Evolutionary conservation across 1,140 invertebrate genomes (phyloP).

Genomic region (Sweltsa coloradensis): DNA sequence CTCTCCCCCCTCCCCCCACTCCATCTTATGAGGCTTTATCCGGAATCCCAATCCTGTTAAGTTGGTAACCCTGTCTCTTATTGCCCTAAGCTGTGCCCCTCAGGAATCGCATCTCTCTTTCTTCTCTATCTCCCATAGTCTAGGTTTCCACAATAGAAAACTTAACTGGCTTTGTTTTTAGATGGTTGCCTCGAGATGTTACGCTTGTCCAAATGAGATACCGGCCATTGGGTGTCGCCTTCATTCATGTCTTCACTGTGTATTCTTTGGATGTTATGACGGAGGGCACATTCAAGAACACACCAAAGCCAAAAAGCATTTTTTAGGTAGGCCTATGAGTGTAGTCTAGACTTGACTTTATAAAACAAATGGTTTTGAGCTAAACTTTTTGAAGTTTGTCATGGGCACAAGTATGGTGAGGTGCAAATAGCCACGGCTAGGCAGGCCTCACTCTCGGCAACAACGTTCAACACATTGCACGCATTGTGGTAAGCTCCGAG

Average conservation of each 20-base stretch:
- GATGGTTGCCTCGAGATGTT: no score
- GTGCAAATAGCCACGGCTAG: neutral
- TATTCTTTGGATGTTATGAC: conserved; percentile 79
- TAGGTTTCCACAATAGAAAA: no score
- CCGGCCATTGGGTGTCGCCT: no score
- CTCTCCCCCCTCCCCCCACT: no score
- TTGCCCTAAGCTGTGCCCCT: no score
- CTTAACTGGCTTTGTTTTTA: no score
- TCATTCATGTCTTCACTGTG: conserved; percentile 83
- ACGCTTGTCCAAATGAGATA: no score
- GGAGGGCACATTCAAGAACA: conserved; percentile 76
- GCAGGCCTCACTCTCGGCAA: neutral
- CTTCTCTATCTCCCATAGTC: no score
- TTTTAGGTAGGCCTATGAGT: conserved; percentile 50
- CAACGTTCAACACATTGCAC: neutral
- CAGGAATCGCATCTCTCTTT: no score
- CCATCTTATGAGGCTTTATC: no score
- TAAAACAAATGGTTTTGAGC: neutral
- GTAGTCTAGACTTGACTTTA: neutral
- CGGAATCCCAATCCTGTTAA: no score
- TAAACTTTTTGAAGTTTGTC: neutral
- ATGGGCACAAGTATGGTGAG: neutral
- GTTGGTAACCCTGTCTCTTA: no score
- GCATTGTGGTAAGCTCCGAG: neutral
- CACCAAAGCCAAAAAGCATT: conserved; percentile 65